Evolutionary conservation across 2,113 vertebrate genomes (phyloP).

Genomic region (Equus przewalskii): DNA sequence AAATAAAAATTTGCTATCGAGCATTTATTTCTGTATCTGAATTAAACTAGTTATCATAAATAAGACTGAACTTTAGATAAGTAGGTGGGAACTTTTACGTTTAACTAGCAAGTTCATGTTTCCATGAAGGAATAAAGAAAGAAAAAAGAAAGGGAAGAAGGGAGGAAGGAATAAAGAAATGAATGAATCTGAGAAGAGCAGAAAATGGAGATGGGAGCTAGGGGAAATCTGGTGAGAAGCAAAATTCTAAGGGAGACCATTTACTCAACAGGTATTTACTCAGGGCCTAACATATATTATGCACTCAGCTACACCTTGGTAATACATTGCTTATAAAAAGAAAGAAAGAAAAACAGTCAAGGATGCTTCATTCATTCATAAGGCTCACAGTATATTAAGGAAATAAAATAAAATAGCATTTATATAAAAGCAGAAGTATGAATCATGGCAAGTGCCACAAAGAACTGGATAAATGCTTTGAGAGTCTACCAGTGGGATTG

Average conservation of each 20-base stretch:
- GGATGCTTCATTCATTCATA: not conserved
- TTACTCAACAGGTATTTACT: not conserved
- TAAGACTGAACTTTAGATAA: not conserved
- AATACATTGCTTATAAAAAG: not conserved
- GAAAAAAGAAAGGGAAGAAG: not conserved
- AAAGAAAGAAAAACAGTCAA: not conserved
- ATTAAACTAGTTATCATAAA: not conserved
- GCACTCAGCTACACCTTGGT: not conserved
- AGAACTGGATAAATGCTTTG: not conserved
- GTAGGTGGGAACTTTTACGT: not conserved
- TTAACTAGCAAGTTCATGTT: not conserved
- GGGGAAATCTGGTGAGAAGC: not conserved
- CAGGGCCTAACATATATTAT: not conserved
- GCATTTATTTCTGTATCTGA: not conserved
- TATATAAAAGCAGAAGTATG: not conserved
- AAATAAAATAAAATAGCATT: slow-evolving; percentile 18
- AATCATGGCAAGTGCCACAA: not conserved
- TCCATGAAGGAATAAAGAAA: not conserved
- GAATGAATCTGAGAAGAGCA: not conserved
- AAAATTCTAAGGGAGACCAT: not conserved
- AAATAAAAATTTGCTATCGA: not conserved
- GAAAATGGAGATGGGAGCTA: not conserved
- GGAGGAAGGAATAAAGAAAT: no score
- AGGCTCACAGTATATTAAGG: not conserved
- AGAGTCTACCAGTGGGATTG: not conserved